Evolutionary conservation across 2,888 invertebrate species (phyloP).

Genomic region (Euspilapteryx auroguttella): DNA sequence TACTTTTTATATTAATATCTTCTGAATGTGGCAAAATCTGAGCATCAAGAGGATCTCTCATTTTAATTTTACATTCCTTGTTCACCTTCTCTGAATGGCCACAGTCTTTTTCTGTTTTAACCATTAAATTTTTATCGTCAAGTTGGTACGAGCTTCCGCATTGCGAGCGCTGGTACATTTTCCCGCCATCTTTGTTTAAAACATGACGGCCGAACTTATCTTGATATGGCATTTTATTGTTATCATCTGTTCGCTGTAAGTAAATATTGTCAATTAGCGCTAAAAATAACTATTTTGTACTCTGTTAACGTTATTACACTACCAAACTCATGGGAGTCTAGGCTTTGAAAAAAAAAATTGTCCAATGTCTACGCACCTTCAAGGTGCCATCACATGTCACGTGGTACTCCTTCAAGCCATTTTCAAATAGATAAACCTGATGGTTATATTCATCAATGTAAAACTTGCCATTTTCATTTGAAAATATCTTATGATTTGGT

Average conservation of each 20-base stretch:
- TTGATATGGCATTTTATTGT: no score
- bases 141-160: slow-evolving; percentile 28
- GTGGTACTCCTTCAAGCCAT: slow-evolving; percentile 20
- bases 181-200: slow-evolving; percentile 15
- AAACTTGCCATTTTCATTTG: slow-evolving; percentile 21
- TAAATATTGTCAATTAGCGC: no score
- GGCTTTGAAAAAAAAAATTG: no score
- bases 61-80: slow-evolving; percentile 15
- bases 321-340: no score
- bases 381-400: slow-evolving; percentile 18
- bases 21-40: slow-evolving; percentile 17
- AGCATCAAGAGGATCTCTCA: slow-evolving; percentile 14
- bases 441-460: slow-evolving; percentile 34
- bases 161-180: slow-evolving; percentile 22
- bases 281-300: no score
- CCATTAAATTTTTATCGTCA: slow-evolving; percentile 14
- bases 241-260: no score
- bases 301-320: no score
- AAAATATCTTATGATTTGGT: no score
- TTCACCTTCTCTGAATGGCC: slow-evolving; percentile 18
- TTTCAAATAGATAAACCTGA: slow-evolving; percentile 24
- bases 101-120: slow-evolving; percentile 20
- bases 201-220: slow-evolving; percentile 27
- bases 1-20: slow-evolving; percentile 17
- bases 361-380: slow-evolving; percentile 12